Conservation (phyloP, 35 echinoderm and acorn worm species). For the Hemicentrotus pulcherrimus region DNA sequence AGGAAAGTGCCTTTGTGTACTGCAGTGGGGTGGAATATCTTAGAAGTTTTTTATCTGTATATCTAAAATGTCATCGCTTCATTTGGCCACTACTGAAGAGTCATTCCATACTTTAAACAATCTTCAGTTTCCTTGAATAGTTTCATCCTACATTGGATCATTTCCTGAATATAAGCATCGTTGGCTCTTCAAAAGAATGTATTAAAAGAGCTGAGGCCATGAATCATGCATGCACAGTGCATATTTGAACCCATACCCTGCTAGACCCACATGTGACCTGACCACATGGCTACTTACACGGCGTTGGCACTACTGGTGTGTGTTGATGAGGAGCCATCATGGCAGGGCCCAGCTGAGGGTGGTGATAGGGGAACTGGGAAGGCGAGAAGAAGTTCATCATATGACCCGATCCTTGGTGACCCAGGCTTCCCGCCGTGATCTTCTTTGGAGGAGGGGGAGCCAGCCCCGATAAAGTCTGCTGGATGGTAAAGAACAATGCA, state of each 20-base stretch:
- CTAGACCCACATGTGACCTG: not conserved
- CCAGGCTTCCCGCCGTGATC: conserved; percentile 25
- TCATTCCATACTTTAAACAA: no score
- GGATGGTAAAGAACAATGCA: not conserved
- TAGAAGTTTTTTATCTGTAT: not conserved
- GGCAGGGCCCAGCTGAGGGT: not conserved
- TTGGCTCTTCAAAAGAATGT: no score
- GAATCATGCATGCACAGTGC: not conserved
- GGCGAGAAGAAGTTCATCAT: conserved; percentile 44
- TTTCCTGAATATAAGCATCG: no score
- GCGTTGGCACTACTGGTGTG: conserved; percentile 58
- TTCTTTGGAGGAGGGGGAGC: conserved; percentile 58
- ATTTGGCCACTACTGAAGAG: no score
- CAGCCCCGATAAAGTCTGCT: conserved; percentile 52
- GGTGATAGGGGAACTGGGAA: conserved; percentile 43
- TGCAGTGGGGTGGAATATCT: not conserved
- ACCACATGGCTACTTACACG: conserved; percentile 59
- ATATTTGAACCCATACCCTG: not conserved
- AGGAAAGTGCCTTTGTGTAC: not conserved
- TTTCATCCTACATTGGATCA: no score
- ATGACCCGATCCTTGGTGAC: not conserved
- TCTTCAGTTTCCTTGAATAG: no score
- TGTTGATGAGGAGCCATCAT: conserved; percentile 41
- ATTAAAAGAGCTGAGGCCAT: not conserved
- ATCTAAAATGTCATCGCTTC: no score